Base-by-base conservation (phyloP, 2,797 vertebrate species). In the Sebastes nivosus region DNA sequence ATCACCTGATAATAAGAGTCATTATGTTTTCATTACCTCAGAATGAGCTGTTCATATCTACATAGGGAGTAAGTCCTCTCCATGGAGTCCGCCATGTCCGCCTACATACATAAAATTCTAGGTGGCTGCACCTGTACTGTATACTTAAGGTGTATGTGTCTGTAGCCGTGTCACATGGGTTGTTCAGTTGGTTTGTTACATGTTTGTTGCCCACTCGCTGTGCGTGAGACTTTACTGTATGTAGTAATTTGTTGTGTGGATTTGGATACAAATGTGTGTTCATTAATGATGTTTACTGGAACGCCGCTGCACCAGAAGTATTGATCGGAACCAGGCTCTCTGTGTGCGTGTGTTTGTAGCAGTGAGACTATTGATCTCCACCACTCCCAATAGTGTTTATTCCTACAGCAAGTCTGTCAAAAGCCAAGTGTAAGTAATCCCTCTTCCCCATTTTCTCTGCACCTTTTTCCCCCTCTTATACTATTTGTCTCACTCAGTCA, bases 281-380 rank as follows among this genome's bases (percentile, higher is more conserved):
- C 88, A 94, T 94, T 94, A 94, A 88, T 72, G 91, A 89, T 94
- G 92, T 95, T 94, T 92, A 94, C 92, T 84, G 85, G 87, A 87
- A 90, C 63, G 73, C 78, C 77, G 81, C 90, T 90, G 87, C 86
- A 92, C 75, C 86, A 85, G 83, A 76, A 83, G 70, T 91, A 95
- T 94, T 63, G 93, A 95, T 93, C 84, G 18, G 8, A 61, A 30
- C 54, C 81, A 30, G 77, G 69, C 63, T 80, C 42, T 82, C 22
- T 73, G 67, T 81, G 82, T 77, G 83, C 67, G 42, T 73, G 80
- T 87, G 82, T 83, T 85, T 88, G 86, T 85, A 77, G 75, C 87
- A 80, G 82, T 88, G 85, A 83, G 81, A 81, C 68, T 94, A 94
- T 95, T 85, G 93, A 94, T 94, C 90, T 68, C n/a, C 12, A 63